Conservation (phyloP, 2,888 invertebrate species). For the Eubasilissa splendida region DNA sequence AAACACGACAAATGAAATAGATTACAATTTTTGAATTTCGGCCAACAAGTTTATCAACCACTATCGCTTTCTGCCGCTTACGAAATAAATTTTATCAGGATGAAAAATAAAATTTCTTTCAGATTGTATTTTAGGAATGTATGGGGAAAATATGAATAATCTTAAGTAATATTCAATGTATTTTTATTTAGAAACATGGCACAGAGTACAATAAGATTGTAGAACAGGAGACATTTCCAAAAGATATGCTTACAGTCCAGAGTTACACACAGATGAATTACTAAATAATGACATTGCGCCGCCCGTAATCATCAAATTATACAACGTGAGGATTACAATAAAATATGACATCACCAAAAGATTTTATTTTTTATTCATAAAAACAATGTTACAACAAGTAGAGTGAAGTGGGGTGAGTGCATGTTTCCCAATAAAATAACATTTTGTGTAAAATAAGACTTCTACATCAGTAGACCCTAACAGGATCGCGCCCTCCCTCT, state of each 20-base stretch:
- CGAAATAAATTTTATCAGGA: too few species aligned
- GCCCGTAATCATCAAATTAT: background rate
- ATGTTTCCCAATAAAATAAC: slow-evolving; percentile 55
- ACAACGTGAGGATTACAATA: background rate
- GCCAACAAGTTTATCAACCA: too few species aligned
- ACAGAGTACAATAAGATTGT: slow-evolving; percentile 45
- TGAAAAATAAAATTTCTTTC: too few species aligned
- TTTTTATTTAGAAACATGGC: slow-evolving; percentile 55
- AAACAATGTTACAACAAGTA: background rate
- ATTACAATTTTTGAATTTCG: too few species aligned
- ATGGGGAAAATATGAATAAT: slow-evolving; percentile 21
- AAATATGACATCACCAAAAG: background rate
- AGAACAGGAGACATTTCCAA: slow-evolving; percentile 2
- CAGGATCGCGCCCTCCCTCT: background rate
- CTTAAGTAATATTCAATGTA: slow-evolving; percentile 49
- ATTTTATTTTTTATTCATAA: background rate
- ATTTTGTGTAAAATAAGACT: slow-evolving; percentile 53
- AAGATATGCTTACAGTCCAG: background rate
- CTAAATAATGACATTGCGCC: background rate
- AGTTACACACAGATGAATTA: background rate
- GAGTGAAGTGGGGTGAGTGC: slow-evolving; percentile 16
- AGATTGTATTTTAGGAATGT: background rate
- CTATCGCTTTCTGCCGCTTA: too few species aligned
- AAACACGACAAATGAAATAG: too few species aligned
- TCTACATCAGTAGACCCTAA: slow-evolving; percentile 37